Base-by-base conservation (phyloP, 1,140 invertebrate species). In the Mercenaria mercenaria region DNA sequence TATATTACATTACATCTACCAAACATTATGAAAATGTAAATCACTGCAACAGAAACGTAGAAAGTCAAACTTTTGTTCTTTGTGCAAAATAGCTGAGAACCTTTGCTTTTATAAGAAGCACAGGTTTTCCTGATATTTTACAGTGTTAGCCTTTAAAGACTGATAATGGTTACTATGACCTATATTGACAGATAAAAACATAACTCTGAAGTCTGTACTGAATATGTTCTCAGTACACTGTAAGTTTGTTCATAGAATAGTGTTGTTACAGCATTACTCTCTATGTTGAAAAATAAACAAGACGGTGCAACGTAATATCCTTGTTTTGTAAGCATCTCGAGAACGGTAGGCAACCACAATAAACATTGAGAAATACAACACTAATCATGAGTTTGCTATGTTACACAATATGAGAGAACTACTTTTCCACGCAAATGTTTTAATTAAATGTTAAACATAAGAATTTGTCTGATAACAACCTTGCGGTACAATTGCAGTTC, bases 251-350 rank as follows among this genome's bases (percentile, higher is more conserved):
- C 6, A 72, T 10, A 34, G 34, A 39, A 56, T 20, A 50, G 32
- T 82, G 59, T 82, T 82, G 39, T 82, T 41, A 43, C 52, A 82
- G 37, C 34, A 64, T 3, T 64, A 47, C 80, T 64, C 56, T 43
- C 80, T 34, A 61, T 85, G 41, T 74, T 56, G 82, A 74, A 85
- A 85, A 56, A 85, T 85, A 85, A 85, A 85, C 82, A 85, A 52
- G 1, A 56, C n/a, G 15, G 10, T 29, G 61, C 41, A 85, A 85
- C 47, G 61, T 39, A 85, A 85, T 85, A 85, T n/a, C 39, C 64
- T 85, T 85, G 82, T 85, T 85, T 85, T 85, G 34, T 29, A 85
- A 85, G 82, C 82, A 85, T 56, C 3, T 15, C 41, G 41, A 41
- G 37, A 61, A 34, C 32, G 10, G 47, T 74, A 32, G n/a, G 64